phyloP scores from a whole-genome alignment of 2,888 invertebrate genomes.

The Drosophila recens region DNA sequence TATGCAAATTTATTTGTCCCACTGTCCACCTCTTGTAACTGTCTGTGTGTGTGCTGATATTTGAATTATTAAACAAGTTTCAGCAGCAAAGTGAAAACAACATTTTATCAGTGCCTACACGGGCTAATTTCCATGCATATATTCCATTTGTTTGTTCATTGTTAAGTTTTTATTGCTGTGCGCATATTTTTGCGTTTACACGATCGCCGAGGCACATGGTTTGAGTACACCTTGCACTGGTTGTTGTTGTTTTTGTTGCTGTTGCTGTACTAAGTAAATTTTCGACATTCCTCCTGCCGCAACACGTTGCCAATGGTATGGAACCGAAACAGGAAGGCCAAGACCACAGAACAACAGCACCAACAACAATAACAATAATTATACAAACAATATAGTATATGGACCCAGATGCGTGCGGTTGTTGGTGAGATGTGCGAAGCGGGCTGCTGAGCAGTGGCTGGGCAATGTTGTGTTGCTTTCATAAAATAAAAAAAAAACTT shows the following conservation, averaged over 20 bases:
- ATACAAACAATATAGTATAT: conserved; percentile 22
- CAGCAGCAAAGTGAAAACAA: conserved; percentile 61
- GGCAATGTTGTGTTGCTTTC: conserved; percentile 29
- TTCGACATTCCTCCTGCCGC: conserved; percentile 20
- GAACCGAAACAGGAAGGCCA: conserved; percentile 21
- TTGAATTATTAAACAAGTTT: conserved; percentile 79
- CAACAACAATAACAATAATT: conserved; percentile 9
- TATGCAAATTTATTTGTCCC: conserved; percentile 58
- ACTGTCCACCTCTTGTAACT: conserved; percentile 10
- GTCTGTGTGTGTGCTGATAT: conserved; percentile 42
- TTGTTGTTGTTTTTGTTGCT: too few species aligned
- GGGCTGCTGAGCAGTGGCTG: background rate
- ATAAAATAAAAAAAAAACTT: conserved; percentile 20
- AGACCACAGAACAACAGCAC: conserved; percentile 19
- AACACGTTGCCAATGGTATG: conserved; percentile 1
- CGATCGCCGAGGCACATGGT: conserved; percentile 45
- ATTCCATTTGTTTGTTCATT: conserved; percentile 64
- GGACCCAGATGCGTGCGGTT: conserved; percentile 29
- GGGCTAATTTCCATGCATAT: conserved; percentile 69
- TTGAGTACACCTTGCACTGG: conserved; percentile 27
- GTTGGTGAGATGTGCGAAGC: background rate
- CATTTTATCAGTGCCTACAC: conserved; percentile 68
- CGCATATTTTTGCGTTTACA: conserved; percentile 77
- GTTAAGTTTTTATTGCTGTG: conserved; percentile 68
- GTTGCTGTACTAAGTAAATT: conserved; percentile 25